Percentiles rank a stretch among this genome's conserved stretches.
Evolutionary conservation across 2,797 vertebrate genomes (phyloP).

Genomic region (Enteromius trimaculatus): DNA sequence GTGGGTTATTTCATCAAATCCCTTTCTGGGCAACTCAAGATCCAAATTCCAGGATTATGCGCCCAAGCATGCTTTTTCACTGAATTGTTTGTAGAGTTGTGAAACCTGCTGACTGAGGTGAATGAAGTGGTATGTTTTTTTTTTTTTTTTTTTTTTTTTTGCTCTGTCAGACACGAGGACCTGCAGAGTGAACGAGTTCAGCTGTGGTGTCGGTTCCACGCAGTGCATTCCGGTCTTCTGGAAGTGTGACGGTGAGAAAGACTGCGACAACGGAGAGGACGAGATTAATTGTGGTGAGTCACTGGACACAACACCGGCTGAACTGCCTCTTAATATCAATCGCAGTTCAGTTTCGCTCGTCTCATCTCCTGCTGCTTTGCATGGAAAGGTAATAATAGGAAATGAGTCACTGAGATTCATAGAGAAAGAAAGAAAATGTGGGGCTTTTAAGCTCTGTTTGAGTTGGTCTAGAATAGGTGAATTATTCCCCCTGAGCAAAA

Average conservation of each 20-base stretch:
- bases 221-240: slow-evolving; percentile 94
- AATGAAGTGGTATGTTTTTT: not conserved
- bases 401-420: not conserved
- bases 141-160: slow-evolving; percentile 13
- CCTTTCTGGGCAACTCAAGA: not conserved
- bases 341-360: not conserved
- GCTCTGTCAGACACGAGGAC: slow-evolving; percentile 85
- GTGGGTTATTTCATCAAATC: not conserved
- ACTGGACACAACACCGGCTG: not conserved
- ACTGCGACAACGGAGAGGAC: slow-evolving; percentile 94
- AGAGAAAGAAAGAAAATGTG: not conserved
- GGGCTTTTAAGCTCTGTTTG: not conserved
- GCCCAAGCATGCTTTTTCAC: not conserved
- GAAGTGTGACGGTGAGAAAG: slow-evolving; percentile 95
- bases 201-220: slow-evolving; percentile 88
- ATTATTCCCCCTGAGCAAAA: not conserved
- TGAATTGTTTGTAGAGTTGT: not conserved
- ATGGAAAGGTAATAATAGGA: not conserved
- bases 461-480: not conserved
- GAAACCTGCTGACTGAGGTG: not conserved
- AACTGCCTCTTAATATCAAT: not conserved
- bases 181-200: slow-evolving; percentile 91
- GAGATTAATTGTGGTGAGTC: slow-evolving; percentile 94
- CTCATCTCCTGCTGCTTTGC: not conserved
- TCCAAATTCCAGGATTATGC: not conserved